A percentile compares a stretch with the other conserved stretches of the same genome.
Conservation (phyloP, 2,113 vertebrate genomes). For the Zootoca vivipara region DNA sequence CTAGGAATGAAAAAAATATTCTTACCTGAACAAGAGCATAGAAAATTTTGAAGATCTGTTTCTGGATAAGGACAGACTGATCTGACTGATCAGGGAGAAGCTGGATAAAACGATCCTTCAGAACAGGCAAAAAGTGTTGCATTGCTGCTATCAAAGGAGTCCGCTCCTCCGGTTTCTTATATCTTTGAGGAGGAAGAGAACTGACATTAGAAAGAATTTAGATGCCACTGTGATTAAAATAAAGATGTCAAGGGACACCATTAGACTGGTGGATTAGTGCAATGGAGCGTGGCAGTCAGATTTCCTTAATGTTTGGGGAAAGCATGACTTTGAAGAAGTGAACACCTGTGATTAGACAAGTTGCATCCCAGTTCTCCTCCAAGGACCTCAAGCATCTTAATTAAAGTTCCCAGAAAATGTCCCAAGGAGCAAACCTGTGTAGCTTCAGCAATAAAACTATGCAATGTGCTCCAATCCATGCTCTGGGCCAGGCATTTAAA, state of each 20-base stretch:
- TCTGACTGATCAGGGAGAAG: conserved; percentile 91
- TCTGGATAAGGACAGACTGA: conserved; percentile 97
- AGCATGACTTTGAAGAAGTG: background rate
- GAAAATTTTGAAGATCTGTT: conserved; percentile 99
- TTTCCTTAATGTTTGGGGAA: background rate
- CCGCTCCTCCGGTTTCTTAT: conserved; percentile 97
- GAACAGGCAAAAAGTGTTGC: conserved; percentile 97
- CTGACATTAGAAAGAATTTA: conserved; percentile 45
- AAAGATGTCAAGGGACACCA: background rate
- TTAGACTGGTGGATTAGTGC: too few species aligned
- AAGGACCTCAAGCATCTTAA: background rate
- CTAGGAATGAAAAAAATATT: background rate
- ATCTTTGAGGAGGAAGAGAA: conserved; percentile 78
- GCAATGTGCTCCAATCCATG: background rate
- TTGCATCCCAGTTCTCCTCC: background rate
- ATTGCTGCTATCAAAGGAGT: conserved; percentile 95
- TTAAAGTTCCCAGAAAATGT: background rate
- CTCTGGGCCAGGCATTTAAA: background rate
- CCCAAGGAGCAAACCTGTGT: background rate
- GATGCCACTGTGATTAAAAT: background rate
- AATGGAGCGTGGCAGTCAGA: background rate
- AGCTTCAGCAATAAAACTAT: background rate
- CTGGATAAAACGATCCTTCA: conserved; percentile 96
- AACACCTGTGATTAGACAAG: background rate
- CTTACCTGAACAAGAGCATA: conserved; percentile 98